Evolutionary conservation across 2,113 vertebrate species (phyloP).

Genomic region (Ornithorhynchus anatinus): DNA sequence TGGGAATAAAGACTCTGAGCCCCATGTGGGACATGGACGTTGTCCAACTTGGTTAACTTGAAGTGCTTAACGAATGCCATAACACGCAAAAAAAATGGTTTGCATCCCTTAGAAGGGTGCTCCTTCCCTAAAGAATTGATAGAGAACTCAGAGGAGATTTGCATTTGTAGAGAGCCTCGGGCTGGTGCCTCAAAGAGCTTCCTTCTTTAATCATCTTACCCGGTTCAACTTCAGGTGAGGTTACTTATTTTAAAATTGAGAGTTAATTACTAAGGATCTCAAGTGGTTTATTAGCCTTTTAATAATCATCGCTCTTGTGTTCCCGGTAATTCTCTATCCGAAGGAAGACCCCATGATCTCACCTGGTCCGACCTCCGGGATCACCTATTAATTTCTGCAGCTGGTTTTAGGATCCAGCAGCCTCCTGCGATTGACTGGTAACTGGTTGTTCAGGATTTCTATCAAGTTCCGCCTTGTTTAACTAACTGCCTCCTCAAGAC

Average conservation of each 20-base stretch:
- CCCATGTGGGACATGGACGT: too few species aligned
- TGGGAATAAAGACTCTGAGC: too few species aligned
- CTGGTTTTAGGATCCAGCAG: constrained; percentile 8
- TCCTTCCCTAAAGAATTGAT: too few species aligned
- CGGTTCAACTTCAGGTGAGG: constrained; percentile 25
- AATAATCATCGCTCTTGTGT: constrained; percentile 29
- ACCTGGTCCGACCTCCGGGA: constrained; percentile 5
- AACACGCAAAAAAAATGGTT: too few species aligned
- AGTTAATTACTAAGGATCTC: constrained; percentile 5
- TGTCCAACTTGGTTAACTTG: too few species aligned
- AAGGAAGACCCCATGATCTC: neutral
- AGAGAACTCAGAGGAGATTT: too few species aligned
- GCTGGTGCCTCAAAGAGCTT: too few species aligned
- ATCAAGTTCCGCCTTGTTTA: constrained; percentile 25
- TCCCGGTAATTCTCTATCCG: constrained; percentile 14
- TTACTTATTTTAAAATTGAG: constrained; percentile 39
- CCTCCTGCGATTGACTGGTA: constrained; percentile 10
- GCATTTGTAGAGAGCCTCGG: too few species aligned
- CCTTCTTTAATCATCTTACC: constrained; percentile 13
- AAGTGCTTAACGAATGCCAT: too few species aligned
- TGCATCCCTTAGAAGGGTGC: too few species aligned
- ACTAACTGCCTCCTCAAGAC: constrained; percentile 39
- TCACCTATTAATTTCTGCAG: constrained; percentile 18
- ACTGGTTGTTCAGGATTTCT: constrained; percentile 9
- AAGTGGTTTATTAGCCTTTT: constrained; percentile 29